These are phyloP conservation scores for Pantala flavescens DNA, from an alignment of 1,140 invertebrate genomes.

Conservation along the genomic window DNA sequence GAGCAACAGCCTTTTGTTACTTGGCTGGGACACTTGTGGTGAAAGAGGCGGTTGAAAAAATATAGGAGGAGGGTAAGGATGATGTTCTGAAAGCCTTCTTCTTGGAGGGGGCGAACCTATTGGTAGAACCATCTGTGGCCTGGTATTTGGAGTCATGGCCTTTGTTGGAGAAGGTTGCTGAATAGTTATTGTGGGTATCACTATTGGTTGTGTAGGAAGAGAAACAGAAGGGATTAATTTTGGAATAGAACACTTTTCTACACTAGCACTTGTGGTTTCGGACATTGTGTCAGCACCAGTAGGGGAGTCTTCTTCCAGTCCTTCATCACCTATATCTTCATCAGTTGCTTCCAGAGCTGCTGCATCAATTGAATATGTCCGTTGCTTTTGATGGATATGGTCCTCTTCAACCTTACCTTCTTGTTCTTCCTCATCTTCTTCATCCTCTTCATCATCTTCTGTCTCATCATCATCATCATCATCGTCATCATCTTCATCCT, in stretches of 20 bases:
- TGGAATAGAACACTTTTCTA: neutral
- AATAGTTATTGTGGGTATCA: slow-evolving; percentile 50
- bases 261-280: neutral
- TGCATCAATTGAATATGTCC: slow-evolving; percentile 16
- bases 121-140: slow-evolving; percentile 30
- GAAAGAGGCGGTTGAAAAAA: slow-evolving; percentile 30
- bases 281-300: neutral
- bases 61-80: slow-evolving; percentile 11
- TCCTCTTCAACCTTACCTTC: neutral
- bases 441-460: neutral
- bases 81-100: slow-evolving; percentile 22
- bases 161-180: slow-evolving; percentile 48
- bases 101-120: slow-evolving; percentile 50
- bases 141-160: slow-evolving; percentile 21
- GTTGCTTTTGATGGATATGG: neutral
- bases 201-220: slow-evolving; percentile 33
- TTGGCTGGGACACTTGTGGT: slow-evolving; percentile 29
- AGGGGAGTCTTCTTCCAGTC: neutral
- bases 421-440: neutral
- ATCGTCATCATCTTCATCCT: slow-evolving; percentile 32
- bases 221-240: slow-evolving; percentile 22
- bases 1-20: slow-evolving; percentile 30
- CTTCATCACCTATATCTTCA: slow-evolving; percentile 33
- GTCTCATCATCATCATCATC: slow-evolving; percentile 20
- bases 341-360: slow-evolving; percentile 37